These are phyloP conservation scores for Siderastrea radians DNA, from an alignment of 92 coral and sea anemone genomes.

Conservation along the genomic window DNA sequence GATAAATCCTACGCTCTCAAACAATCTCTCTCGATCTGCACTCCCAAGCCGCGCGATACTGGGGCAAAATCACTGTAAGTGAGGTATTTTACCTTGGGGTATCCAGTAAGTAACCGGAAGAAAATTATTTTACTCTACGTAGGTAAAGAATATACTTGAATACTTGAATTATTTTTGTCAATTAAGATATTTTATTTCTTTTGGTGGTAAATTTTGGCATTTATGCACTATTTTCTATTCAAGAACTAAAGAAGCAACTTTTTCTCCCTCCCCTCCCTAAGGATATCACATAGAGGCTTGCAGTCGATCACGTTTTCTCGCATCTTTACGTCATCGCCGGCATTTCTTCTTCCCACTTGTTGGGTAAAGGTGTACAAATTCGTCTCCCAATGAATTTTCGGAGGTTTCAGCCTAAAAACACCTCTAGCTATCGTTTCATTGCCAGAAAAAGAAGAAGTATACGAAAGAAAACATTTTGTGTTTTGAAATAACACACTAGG, in stretches of 20 bases:
- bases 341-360: conserved; percentile 92
- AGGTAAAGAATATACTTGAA: no score
- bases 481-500: conserved; percentile 73
- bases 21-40: neutral
- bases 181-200: neutral
- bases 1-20: neutral
- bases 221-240: neutral
- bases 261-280: conserved; percentile 27
- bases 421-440: conserved; percentile 72
- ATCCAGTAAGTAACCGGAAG: neutral
- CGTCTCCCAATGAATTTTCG: conserved; percentile 88
- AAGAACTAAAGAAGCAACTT: neutral
- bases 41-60: conserved; percentile 20
- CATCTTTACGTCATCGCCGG: conserved; percentile 68
- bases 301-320: conserved; percentile 46
- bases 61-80: conserved; percentile 4
- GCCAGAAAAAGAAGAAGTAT: conserved; percentile 89
- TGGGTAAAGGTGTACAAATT: conserved; percentile 85
- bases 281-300: neutral
- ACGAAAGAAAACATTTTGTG: conserved; percentile 91
- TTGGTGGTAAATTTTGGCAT: neutral
- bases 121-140: neutral
- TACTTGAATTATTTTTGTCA: no score
- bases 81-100: neutral
- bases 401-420: conserved; percentile 66